phyloP scores from a whole-genome alignment of 2,113 vertebrate genomes.

The Sardina pilchardus region DNA sequence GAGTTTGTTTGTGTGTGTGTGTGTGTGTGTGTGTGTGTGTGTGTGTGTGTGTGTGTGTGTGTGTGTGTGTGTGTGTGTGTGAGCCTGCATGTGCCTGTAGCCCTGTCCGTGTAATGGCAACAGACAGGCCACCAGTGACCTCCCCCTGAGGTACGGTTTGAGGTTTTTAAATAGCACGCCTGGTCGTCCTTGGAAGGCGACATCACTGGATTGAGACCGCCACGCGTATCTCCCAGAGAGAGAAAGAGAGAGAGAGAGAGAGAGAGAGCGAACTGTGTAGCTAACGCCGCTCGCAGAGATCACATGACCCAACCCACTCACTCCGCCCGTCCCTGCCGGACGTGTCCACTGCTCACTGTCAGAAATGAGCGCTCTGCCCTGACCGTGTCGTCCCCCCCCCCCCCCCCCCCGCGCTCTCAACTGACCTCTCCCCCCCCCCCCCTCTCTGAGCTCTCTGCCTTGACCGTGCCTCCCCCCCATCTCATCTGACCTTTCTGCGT shows the following conservation, averaged over 20 bases:
- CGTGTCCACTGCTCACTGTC: conserved; percentile 4
- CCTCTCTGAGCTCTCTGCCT: background rate
- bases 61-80: background rate
- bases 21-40: background rate
- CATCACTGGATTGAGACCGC: background rate
- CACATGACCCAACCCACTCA: background rate
- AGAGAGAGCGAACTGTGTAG: background rate
- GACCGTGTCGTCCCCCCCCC: background rate
- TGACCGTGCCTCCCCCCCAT: conserved; percentile 36
- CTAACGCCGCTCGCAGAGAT: background rate
- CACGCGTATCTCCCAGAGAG: background rate
- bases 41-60: conserved; percentile 3
- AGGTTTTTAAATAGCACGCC: conserved; percentile 3
- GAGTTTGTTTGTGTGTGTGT: background rate
- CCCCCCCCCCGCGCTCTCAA: too few relatives aligned
- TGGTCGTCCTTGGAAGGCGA: background rate
- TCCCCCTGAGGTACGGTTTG: background rate
- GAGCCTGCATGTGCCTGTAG: background rate
- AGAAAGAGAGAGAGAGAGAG: background rate
- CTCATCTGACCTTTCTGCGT: background rate
- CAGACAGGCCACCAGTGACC: conserved; percentile 8
- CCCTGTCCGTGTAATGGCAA: conserved; percentile 5
- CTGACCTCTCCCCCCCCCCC: too few relatives aligned
- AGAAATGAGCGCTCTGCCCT: background rate
- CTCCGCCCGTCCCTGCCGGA: background rate